Evolutionary conservation across 2,888 invertebrate genomes (phyloP), one percentile per base, ranked within the genome.

Genomic region (Rotaria sp.): DNA sequence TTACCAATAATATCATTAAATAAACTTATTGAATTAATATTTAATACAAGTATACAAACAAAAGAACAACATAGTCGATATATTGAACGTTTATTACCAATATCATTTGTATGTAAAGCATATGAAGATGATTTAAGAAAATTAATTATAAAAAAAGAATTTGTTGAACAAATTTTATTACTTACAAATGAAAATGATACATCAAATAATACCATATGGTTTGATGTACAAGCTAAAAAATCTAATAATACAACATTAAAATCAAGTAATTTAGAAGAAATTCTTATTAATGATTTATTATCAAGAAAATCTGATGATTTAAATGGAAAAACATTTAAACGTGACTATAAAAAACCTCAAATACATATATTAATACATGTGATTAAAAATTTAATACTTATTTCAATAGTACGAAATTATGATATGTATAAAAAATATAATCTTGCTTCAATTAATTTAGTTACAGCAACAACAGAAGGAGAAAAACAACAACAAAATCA

Each of bases 1-100:
- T 85, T 55, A 48, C 30, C 84, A 26, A 13, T 26, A 38, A 11
- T n/a, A n/a, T 84, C 84, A 2, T 21, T 35, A 7, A 59, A 57
- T 55, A 26, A 84, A 88, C 89, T 97, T 48, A 94, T 94, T 0
- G 92, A 93, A 38, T 92, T 92, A 86, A 94, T 97, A 87, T 92
- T 96, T 84, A 92, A 94, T 88, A 95, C 96, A 89, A 92, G 96
- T 87, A 91, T 93, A 85, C 90, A 93, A 38, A 94, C 93, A 0
- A 94, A 94, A 89, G 91, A 93, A 87, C 94, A 94, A 89, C 94
- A 94, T 91, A 94, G 95, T 0, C 93, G 94, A 88, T 94, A 93
- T 91, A 93, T 96, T 5, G 90, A 96, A 26, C 93, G 96, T 87
- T 91, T 97, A 88, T 91, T 96, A 30, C 96, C 97, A 0, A 93